Percentiles rank a stretch among this genome's conserved stretches.
These are phyloP conservation scores for Odobenus rosmarus DNA, from an alignment of 2,113 vertebrate species.

Conservation along the genomic window DNA sequence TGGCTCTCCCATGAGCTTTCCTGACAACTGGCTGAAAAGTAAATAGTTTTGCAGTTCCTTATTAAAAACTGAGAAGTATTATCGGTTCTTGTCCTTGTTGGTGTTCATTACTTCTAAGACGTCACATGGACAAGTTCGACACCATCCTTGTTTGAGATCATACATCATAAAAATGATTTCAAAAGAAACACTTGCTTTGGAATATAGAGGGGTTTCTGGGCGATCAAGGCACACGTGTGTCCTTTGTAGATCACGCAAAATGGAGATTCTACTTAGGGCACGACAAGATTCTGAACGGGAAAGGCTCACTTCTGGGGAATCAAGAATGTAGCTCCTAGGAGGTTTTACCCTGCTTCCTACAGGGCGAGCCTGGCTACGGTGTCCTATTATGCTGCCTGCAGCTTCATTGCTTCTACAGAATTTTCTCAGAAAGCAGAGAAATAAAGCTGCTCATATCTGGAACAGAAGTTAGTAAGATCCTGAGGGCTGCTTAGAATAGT, in stretches of 20 bases:
- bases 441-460: constrained; percentile 77
- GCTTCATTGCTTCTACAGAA: constrained; percentile 75
- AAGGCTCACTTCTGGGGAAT: constrained; percentile 75
- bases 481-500: constrained; percentile 75
- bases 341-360: constrained; percentile 68
- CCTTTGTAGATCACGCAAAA: constrained; percentile 64
- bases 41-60: neutral
- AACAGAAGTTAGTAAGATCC: constrained; percentile 75
- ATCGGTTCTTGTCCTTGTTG: neutral
- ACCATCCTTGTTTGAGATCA: neutral
- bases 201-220: neutral
- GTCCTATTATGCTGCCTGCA: constrained; percentile 69
- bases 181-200: neutral
- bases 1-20: neutral
- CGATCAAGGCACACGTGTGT: constrained; percentile 54
- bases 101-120: neutral
- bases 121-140: neutral
- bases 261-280: constrained; percentile 68
- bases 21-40: neutral
- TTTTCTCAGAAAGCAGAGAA: constrained; percentile 77
- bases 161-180: neutral
- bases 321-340: constrained; percentile 68
- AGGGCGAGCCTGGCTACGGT: constrained; percentile 66
- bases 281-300: constrained; percentile 36
- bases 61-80: neutral